phyloP scores from a whole-genome alignment of 1,140 invertebrate genomes.

The Episyrphus balteatus region DNA sequence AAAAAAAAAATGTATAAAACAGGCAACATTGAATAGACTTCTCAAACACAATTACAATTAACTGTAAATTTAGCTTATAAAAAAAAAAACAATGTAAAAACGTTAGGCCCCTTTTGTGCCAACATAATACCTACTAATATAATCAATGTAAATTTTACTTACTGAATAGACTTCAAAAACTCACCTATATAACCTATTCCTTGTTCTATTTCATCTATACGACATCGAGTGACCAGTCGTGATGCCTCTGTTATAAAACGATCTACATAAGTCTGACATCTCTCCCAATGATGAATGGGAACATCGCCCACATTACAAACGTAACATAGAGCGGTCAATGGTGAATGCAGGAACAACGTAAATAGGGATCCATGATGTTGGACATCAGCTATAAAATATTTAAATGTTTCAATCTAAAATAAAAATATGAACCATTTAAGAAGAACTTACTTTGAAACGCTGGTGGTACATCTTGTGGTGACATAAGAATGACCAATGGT shows the following conservation, averaged over 20 bases:
- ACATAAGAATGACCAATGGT: constrained; percentile 89
- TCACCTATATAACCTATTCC: constrained; percentile 36
- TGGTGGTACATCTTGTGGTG: constrained; percentile 78
- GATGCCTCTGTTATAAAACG: constrained; percentile 83
- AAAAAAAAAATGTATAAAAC: no score
- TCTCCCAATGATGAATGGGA: constrained; percentile 79
- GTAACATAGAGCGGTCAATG: constrained; percentile 85
- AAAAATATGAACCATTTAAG: neutral
- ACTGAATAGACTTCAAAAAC: no score
- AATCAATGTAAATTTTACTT: no score
- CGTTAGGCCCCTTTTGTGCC: no score
- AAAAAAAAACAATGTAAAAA: no score
- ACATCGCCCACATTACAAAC: constrained; percentile 81
- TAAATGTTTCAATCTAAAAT: constrained; percentile 1
- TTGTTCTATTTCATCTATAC: constrained; percentile 60
- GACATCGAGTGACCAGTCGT: constrained; percentile 65
- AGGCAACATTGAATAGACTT: no score
- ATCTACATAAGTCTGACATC: constrained; percentile 78
- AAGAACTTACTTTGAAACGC: constrained; percentile 60
- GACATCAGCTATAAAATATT: constrained; percentile 51
- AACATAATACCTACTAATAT: no score
- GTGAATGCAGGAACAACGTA: constrained; percentile 89
- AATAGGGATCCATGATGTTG: constrained; percentile 87
- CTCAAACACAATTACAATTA: no score
- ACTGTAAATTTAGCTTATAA: no score